Evolutionary conservation across 2,888 invertebrate species (phyloP).

Genomic region (Apodemia mormo): DNA sequence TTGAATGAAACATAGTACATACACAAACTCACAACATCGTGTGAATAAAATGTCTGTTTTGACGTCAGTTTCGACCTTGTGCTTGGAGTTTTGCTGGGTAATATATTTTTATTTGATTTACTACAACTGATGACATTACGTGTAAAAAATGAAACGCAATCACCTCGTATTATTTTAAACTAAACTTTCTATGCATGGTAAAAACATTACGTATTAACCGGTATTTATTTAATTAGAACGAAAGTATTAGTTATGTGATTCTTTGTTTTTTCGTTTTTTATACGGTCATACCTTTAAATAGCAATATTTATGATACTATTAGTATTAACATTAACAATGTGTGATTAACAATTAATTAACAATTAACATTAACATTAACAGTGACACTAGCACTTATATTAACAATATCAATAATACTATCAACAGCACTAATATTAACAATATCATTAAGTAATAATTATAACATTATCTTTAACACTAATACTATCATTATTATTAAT

Average conservation of each 20-base stretch:
- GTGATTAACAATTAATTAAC: too few species aligned
- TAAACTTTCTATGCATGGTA: background rate
- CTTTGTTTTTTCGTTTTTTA: background rate
- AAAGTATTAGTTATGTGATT: background rate
- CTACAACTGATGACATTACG: slow-evolving; percentile 36
- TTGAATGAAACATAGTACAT: slow-evolving; percentile 7
- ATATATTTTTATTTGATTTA: slow-evolving; percentile 34
- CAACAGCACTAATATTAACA: too few species aligned
- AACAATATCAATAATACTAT: too few species aligned
- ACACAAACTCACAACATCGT: slow-evolving; percentile 25
- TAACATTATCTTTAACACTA: too few species aligned
- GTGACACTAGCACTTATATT: too few species aligned
- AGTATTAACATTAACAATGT: too few species aligned
- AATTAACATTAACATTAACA: too few species aligned
- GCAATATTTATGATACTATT: too few species aligned
- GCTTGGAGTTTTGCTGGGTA: slow-evolving; percentile 46
- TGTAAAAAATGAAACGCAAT: slow-evolving; percentile 24
- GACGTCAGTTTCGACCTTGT: slow-evolving; percentile 62
- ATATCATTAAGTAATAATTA: too few species aligned
- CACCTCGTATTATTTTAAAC: background rate
- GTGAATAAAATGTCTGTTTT: slow-evolving; percentile 47
- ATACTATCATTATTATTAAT: too few species aligned
- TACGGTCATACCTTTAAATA: background rate
- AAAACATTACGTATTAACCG: background rate
- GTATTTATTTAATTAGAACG: background rate